Base-by-base conservation (phyloP, 1,140 invertebrate species). In the Ceratina calcarata region DNA sequence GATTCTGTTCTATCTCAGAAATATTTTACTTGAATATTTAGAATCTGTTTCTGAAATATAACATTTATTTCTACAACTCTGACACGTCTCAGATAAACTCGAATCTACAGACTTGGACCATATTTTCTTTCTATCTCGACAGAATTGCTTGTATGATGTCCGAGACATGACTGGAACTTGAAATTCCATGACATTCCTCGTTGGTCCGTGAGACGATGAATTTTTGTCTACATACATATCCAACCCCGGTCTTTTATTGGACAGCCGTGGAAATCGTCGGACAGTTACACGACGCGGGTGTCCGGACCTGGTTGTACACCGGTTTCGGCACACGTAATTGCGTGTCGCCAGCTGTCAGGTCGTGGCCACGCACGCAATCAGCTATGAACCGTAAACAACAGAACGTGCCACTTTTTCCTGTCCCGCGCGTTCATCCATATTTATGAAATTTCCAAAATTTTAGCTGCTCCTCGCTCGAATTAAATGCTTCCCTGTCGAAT, bases 231-330 rank as follows among this genome's bases (percentile, higher is more conserved):
- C 15, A 18, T 10, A 24, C 58, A 27, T 53, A 6, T 7, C 24
- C 45, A 18, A 10, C 13, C 4, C 15, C 15, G 1, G 2, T 3
- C n/a, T 57, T 76, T 58, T 51, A 68, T 68, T 68, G 62, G 55
- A 76, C 24, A 77, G 57, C 57, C 66, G 49, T 61, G 55, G 51
- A 69, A 69, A 75, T 67, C 64, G 73, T 66, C 32, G 32, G 73
- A 58, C 62, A 58, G 69, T 61, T 37, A 37, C 72, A 57, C 58
- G 66, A 32, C 32, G 15, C 18, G 57, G 60, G n/a, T 37, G 24
- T 18, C 37, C 37, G 37, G 24, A 1, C n/a, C 3, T 18, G 7
- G 3, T 32, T 45, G 24, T 55, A 65, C 58, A 22, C 32, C 24
- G 72, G 51, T 75, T 75, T 20, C 37, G 27, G 12, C 32, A 37